Percentiles rank a stretch among this genome's conserved stretches.
These are phyloP conservation scores for Tauraco hartlaubi DNA, from an alignment of 2,797 vertebrate genomes.

Conservation along the genomic window DNA sequence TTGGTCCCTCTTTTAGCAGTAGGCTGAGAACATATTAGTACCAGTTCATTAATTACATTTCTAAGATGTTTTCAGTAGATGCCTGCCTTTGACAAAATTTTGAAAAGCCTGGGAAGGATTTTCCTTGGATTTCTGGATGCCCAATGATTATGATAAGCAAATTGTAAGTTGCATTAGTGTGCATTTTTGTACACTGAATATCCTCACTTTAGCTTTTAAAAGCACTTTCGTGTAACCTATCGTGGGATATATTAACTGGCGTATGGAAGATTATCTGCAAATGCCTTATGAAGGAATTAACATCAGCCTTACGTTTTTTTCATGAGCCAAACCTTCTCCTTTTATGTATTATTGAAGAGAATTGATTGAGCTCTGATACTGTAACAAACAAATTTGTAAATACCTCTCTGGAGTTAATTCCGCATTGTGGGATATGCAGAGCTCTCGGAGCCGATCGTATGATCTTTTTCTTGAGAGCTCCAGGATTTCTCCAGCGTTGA, in stretches of 20 bases:
- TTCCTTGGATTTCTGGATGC: not conserved
- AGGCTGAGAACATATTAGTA: constrained; percentile 5
- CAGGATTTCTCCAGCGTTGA: not conserved
- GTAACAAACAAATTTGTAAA: constrained; percentile 32
- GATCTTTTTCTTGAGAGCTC: not conserved
- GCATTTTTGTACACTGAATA: not conserved
- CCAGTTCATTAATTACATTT: constrained; percentile 64
- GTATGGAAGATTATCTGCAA: not conserved
- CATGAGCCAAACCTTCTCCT: constrained; percentile 39
- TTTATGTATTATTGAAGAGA: constrained; percentile 59
- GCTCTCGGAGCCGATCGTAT: not conserved
- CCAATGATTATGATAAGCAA: not conserved
- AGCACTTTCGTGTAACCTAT: not conserved
- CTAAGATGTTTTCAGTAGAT: not conserved
- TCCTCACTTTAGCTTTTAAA: not conserved
- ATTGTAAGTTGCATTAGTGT: not conserved
- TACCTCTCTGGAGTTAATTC: constrained; percentile 27
- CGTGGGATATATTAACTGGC: not conserved
- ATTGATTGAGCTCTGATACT: constrained; percentile 56
- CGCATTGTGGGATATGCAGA: not conserved
- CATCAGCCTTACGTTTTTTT: constrained; percentile 24
- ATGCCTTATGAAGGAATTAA: constrained; percentile 29
- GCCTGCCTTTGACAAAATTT: not conserved
- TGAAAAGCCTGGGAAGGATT: not conserved
- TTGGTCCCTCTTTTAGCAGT: constrained; percentile 12